Evolutionary conservation across 1,140 invertebrate species (phyloP).

Genomic region (Spodoptera frugiperda): DNA sequence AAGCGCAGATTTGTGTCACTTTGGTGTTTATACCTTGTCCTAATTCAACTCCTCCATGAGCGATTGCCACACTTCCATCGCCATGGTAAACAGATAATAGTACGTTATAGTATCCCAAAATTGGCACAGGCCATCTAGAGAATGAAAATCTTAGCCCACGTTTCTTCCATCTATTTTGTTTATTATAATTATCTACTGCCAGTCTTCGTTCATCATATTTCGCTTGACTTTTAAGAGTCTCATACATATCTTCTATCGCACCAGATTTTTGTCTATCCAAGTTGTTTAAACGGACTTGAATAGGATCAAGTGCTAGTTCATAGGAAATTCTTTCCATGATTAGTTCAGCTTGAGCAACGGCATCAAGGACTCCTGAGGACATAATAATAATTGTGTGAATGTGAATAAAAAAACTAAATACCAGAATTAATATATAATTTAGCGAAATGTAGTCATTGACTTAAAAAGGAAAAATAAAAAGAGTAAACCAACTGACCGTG

Average conservation of each 20-base stretch:
- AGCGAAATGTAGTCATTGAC: too few relatives aligned
- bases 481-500: too few relatives aligned
- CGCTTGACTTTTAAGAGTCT: slow-evolving; percentile 86
- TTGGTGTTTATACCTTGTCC: slow-evolving; percentile 93
- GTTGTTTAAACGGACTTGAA: slow-evolving; percentile 89
- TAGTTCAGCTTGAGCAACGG: slow-evolving; percentile 89
- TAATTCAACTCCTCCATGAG: slow-evolving; percentile 92
- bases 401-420: too few relatives aligned
- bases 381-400: too few relatives aligned
- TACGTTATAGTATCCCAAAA: slow-evolving; percentile 86
- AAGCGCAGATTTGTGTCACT: slow-evolving; percentile 90
- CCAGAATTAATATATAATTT: too few relatives aligned
- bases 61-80: slow-evolving; percentile 91
- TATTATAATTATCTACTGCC: slow-evolving; percentile 88
- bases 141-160: slow-evolving; percentile 88
- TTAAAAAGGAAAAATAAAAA: too few relatives aligned
- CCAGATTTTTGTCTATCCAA: slow-evolving; percentile 77
- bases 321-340: slow-evolving; percentile 94
- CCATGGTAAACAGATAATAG: slow-evolving; percentile 89
- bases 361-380: slow-evolving; percentile 88
- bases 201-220: slow-evolving; percentile 87
- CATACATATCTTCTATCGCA: slow-evolving; percentile 84
- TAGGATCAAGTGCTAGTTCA: slow-evolving; percentile 88
- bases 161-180: slow-evolving; percentile 91
- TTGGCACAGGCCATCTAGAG: slow-evolving; percentile 87